A percentile compares a stretch with the other conserved stretches of the same genome.
Evolutionary conservation across 2,888 invertebrate species (phyloP).

Genomic region (Galerucella pusilla): DNA sequence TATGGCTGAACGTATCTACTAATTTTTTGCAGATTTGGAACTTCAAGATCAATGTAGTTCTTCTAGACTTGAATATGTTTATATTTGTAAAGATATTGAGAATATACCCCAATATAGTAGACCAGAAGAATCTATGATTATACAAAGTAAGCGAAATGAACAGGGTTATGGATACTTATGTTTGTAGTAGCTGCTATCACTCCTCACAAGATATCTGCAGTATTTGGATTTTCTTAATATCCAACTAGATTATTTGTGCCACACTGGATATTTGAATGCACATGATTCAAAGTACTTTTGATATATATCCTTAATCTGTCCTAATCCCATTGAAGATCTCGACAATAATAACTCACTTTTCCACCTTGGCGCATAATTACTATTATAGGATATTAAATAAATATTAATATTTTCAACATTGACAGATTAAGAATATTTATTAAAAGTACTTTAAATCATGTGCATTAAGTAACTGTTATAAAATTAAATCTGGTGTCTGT

Average conservation of each 20-base stretch:
- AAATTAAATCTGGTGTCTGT: not conserved
- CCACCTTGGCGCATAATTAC: too few relatives aligned
- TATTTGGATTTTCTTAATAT: not conserved
- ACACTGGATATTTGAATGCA: not conserved
- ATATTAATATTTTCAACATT: not conserved
- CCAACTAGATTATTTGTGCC: not conserved
- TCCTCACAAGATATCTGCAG: conserved; percentile 2
- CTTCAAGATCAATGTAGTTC: too few relatives aligned
- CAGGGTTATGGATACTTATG: too few relatives aligned
- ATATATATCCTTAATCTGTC: not conserved
- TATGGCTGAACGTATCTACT: too few relatives aligned
- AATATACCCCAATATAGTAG: too few relatives aligned
- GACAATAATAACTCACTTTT: not conserved
- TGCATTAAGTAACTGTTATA: not conserved
- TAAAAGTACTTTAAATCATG: not conserved
- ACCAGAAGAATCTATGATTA: too few relatives aligned
- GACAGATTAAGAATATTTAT: too few relatives aligned
- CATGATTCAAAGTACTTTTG: not conserved
- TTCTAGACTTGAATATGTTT: too few relatives aligned
- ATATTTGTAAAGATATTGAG: too few relatives aligned
- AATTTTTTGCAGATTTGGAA: too few relatives aligned
- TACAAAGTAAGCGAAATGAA: too few relatives aligned
- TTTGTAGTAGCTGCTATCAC: not conserved
- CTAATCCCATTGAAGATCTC: not conserved
- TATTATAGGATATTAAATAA: conserved; percentile 1